Evolutionary conservation across 2,888 invertebrate genomes (phyloP), one percentile per base, ranked within the genome.

Genomic region (Cacoxenus indagator): DNA sequence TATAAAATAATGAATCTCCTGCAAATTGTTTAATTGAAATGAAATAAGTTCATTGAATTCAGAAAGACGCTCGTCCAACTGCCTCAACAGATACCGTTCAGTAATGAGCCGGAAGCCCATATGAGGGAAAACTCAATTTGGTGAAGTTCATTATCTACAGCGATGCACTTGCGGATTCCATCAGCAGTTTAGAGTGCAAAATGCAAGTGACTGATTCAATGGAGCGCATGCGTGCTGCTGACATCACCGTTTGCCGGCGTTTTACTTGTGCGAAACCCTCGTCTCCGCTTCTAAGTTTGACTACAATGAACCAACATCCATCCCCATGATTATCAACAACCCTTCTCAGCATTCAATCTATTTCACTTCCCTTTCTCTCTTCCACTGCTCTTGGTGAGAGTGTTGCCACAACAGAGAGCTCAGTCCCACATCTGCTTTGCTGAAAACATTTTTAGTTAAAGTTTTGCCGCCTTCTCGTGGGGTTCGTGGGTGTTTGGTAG

Each of bases 371-470:
- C 59, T 64, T 37, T 64, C 61, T 45, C 66, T 62, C 22, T 24
- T 27, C 46, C 64, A 14, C 68, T 29, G 48, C 54, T 70, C 73
- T 73, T 48, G 62, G 37, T 2, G 9, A 14, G 8, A 37, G 37
- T 37, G 37, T 5, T 37, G 8, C 37, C 37, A 37, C 14, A 1
- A 14, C 5, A 4, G 31, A 31, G 37, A 8, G 37, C 8, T 37
- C 37, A 37, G 69, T 61, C 65, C 48, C n/a, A n/a, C n/a, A n/a
- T n/a, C n/a, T n/a, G n/a, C n/a, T n/a, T n/a, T n/a, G n/a, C n/a
- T n/a, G n/a, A n/a, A n/a, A n/a, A n/a, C n/a, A n/a, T n/a, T 57
- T 67, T 75, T 77, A 86, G 87, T 86, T 84, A 80, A 78, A 78
- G 82, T 77, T 84, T 86, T 80, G 78, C 82, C 83, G 82, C 84